Evolutionary conservation across 2,113 vertebrate species (phyloP).

Genomic region (Grammomys dolichurus): DNA sequence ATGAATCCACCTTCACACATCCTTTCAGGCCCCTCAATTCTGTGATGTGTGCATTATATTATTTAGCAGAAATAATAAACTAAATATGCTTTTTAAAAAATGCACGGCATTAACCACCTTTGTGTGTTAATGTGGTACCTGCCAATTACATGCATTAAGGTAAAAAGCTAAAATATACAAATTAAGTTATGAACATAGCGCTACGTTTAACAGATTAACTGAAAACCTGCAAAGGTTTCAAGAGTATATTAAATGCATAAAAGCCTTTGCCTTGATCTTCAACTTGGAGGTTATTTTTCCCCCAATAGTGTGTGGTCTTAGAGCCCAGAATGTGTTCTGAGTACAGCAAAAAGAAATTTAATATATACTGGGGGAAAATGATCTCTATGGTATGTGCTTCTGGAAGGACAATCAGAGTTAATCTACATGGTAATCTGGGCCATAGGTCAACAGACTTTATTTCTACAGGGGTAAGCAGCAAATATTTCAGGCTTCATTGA

Average conservation of each 20-base stretch:
- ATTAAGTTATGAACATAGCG: constrained; percentile 83
- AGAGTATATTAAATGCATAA: constrained; percentile 75
- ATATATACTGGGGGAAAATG: not conserved
- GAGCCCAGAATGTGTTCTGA: constrained; percentile 27
- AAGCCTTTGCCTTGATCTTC: constrained; percentile 72
- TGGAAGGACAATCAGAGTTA: not conserved
- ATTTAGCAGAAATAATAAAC: constrained; percentile 81
- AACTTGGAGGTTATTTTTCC: constrained; percentile 51
- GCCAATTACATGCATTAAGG: constrained; percentile 83
- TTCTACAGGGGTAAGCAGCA: not conserved
- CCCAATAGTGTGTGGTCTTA: constrained; percentile 22
- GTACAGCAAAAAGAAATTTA: constrained; percentile 20
- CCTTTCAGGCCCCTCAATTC: constrained; percentile 70
- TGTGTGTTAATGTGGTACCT: constrained; percentile 80
- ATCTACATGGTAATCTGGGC: not conserved
- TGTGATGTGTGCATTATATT: constrained; percentile 78
- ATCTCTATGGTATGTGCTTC: not conserved
- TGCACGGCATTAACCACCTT: constrained; percentile 75
- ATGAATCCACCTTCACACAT: constrained; percentile 72
- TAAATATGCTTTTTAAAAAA: constrained; percentile 74
- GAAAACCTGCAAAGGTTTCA: constrained; percentile 78
- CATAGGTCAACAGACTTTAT: not conserved
- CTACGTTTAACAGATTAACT: constrained; percentile 83
- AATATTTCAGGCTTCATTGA: constrained; percentile 14
- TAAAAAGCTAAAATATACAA: constrained; percentile 83